Base-by-base conservation (phyloP, 2,888 invertebrate species). In the Hirtodrosophila trivittata region DNA sequence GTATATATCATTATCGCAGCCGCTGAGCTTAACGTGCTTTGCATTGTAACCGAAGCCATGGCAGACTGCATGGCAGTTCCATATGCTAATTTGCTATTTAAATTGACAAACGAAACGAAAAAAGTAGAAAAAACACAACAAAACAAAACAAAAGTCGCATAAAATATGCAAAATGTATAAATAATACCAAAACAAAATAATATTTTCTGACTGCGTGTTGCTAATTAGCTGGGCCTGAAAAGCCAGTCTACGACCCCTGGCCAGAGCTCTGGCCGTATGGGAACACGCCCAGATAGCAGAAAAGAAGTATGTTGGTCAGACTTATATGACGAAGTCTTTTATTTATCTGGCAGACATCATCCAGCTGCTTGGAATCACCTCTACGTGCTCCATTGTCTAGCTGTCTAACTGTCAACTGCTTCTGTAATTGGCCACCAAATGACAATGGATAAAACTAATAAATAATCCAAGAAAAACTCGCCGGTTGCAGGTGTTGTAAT, bases 31-130 rank as follows among this genome's bases (percentile, higher is more conserved):
- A 64, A 60, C 64, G 66, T 81, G 86, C 63, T 86, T 75, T 72
- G 87, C 86, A 87, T 87, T 71, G 68, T 67, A 85, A 87, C 67
- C 65, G 41, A 46, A 30, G 45, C 43, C 42, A 42, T 3, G 28
- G 26, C 82, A 83, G 85, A 82, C 82, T 68, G 75, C 69, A 50
- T 69, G 78, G 85, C 82, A 77, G 67, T 78, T 62, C 50, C 56
- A 66, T 67, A 77, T 62, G 76, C 65, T 72, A 84, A 84, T 84
- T 66, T 65, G 57, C 46, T 72, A 66, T 81, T 81, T 76, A 69
- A 83, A 77, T 75, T 57, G 42, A 43, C 45, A 57, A 49, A 3
- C 18, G 26, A 10, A 28, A 28, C 28, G 2, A 28, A n/a, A 1
- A 28, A 28, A 28, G 8, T 8, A 38, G 49, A 13, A 41, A 39